Conservation (phyloP, 2,797 vertebrate genomes). For the Neosilurus mollespiculum region DNA sequence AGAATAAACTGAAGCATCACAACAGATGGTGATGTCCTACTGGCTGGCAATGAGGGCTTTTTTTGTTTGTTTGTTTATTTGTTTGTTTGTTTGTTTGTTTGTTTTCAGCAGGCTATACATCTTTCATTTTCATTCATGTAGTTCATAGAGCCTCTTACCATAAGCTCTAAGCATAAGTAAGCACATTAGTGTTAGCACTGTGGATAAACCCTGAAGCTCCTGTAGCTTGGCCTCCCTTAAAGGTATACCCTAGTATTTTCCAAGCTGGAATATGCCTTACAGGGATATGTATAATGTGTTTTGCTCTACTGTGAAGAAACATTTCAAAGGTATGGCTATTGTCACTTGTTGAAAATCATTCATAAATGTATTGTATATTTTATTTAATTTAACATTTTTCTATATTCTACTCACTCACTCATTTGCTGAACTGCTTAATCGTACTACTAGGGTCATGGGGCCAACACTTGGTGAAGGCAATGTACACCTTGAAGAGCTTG, state of each 20-base stretch:
- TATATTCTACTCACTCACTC: not conserved
- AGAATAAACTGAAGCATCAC: not conserved
- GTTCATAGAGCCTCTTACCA: conserved; percentile 33
- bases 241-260: not conserved
- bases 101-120: not conserved
- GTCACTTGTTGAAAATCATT: not conserved
- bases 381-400: not conserved
- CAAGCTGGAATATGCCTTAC: not conserved
- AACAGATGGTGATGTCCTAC: conserved; percentile 22
- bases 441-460: no score
- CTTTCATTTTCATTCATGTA: conserved; percentile 38
- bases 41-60: not conserved
- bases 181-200: conserved; percentile 24
- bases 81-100: not conserved
- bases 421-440: no score
- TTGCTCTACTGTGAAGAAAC: not conserved
- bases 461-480: no score
- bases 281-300: not conserved
- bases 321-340: not conserved
- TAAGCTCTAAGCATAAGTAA: no score
- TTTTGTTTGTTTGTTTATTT: no score
- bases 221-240: conserved; percentile 2
- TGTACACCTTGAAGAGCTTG: no score
- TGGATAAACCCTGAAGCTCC: conserved; percentile 15
- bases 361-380: not conserved